Evolutionary conservation across 2,113 vertebrate species (phyloP), one percentile per base, ranked within the genome.

Genomic region (Salvator merianae): DNA sequence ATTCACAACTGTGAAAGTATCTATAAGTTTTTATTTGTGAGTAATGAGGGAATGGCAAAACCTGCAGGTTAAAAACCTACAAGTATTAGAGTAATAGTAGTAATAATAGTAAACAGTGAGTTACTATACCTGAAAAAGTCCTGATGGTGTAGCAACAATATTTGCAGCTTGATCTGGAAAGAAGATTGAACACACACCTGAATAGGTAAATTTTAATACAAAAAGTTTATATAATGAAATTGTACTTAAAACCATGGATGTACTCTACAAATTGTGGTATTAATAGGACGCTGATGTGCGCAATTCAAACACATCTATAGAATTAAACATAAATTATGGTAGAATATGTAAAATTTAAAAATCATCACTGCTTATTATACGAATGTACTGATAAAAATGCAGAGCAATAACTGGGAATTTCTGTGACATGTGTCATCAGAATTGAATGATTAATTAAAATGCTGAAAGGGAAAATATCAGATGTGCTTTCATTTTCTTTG

Each of bases 111-210:
- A 87, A 89, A 71, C 14, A 0, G 0, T 62, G 78, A 94, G 30
- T 87, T 91, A 88, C 89, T 65, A 97, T 95, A 96, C 98, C 98
- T 95, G 97, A 91, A 86, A 93, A 87, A 79, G 93, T 50, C 85
- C 71, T 86, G 92, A 82, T 1, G 53, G 38, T 12, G 80, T 0
- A 78, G 87, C 86, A 84, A n/a, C 82, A 43, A 91, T 73, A 85
- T 87, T 92, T 69, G 87, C 28, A 79, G 93, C 85, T 10, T 90
- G 82, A 76, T 88, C 95, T 94, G 6, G 24, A 75, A 75, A 84
- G 22, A 79, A 83, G 83, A 24, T 5, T n/a, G 73, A 50, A 75
- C 22, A 81, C 2, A 73, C 0, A 4, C 59, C 38, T 88, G 53
- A 12, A 40, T n/a, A 28, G 5, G 38, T 88, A 87, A 10, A 20